Evolutionary conservation across 2,113 vertebrate species (phyloP).

Genomic region (Phaethornis superciliosus): DNA sequence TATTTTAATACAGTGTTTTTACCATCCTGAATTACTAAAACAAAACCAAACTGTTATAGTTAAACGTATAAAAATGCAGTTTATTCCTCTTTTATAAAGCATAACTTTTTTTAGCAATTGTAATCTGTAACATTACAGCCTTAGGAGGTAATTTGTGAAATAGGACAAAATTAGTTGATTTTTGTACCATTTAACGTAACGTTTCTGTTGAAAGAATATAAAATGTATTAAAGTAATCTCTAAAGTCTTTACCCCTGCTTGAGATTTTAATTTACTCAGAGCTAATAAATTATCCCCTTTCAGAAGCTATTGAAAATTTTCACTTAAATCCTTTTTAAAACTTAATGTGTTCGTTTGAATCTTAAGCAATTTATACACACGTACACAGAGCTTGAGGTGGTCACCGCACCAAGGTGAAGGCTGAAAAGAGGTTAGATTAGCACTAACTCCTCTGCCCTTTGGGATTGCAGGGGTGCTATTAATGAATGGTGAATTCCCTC

Average conservation of each 20-base stretch:
- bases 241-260: constrained; percentile 81
- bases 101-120: constrained; percentile 69
- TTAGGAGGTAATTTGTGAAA: constrained; percentile 82
- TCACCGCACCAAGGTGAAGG: constrained; percentile 79
- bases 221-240: constrained; percentile 82
- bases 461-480: constrained; percentile 83
- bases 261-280: constrained; percentile 83
- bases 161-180: constrained; percentile 81
- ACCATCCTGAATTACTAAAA: constrained; percentile 62
- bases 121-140: constrained; percentile 78
- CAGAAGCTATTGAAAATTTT: constrained; percentile 79
- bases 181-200: constrained; percentile 78
- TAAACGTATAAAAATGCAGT: constrained; percentile 64
- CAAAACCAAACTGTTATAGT: constrained; percentile 2
- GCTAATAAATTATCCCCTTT: constrained; percentile 83
- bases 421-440: constrained; percentile 90
- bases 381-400: constrained; percentile 76
- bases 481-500: constrained; percentile 87
- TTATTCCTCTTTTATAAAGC: constrained; percentile 63
- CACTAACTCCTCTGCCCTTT: constrained; percentile 73
- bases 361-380: constrained; percentile 73
- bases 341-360: constrained; percentile 78
- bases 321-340: constrained; percentile 80
- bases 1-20: constrained; percentile 52
- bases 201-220: constrained; percentile 77